Percentiles rank a stretch among this genome's conserved stretches.
Evolutionary conservation across 2,113 vertebrate species (phyloP).

Genomic region (Sinocyclocheilus grahami): DNA sequence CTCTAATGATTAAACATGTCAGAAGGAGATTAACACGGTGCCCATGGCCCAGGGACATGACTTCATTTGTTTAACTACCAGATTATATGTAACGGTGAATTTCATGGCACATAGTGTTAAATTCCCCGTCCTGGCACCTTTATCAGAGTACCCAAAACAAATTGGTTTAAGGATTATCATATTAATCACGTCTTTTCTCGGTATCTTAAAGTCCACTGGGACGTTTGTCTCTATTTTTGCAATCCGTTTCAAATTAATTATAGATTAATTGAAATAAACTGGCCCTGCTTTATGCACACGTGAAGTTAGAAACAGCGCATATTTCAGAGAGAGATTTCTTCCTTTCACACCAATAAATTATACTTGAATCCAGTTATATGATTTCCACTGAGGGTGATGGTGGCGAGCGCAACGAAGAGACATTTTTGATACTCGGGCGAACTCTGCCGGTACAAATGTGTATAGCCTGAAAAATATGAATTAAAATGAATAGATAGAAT

Average conservation of each 20-base stretch:
- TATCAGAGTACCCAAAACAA: slow-evolving; percentile 71
- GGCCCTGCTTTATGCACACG: slow-evolving; percentile 31
- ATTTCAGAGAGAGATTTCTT: slow-evolving; percentile 20
- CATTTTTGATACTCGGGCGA: slow-evolving; percentile 90
- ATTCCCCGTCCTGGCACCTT: slow-evolving; percentile 62
- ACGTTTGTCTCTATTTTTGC: slow-evolving; percentile 38
- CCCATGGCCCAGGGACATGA: slow-evolving; percentile 76
- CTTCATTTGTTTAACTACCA: slow-evolving; percentile 80
- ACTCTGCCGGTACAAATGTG: slow-evolving; percentile 87
- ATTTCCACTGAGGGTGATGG: not conserved
- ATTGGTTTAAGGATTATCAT: slow-evolving; percentile 76
- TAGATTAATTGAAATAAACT: slow-evolving; percentile 44
- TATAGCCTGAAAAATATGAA: slow-evolving; percentile 75
- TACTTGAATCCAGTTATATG: not conserved
- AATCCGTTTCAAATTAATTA: slow-evolving; percentile 63
- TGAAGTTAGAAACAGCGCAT: slow-evolving; percentile 24
- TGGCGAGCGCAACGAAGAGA: slow-evolving; percentile 23
- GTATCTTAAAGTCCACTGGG: slow-evolving; percentile 57
- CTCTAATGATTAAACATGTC: slow-evolving; percentile 92
- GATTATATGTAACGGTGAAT: slow-evolving; percentile 82
- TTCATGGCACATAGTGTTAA: slow-evolving; percentile 75
- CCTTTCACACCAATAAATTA: slow-evolving; percentile 4
- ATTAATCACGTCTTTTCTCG: slow-evolving; percentile 68
- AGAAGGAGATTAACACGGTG: slow-evolving; percentile 85
- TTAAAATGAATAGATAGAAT: not conserved